Evolutionary conservation across 2,113 vertebrate species (phyloP).

Genomic region (Neolamprologus modestus): DNA sequence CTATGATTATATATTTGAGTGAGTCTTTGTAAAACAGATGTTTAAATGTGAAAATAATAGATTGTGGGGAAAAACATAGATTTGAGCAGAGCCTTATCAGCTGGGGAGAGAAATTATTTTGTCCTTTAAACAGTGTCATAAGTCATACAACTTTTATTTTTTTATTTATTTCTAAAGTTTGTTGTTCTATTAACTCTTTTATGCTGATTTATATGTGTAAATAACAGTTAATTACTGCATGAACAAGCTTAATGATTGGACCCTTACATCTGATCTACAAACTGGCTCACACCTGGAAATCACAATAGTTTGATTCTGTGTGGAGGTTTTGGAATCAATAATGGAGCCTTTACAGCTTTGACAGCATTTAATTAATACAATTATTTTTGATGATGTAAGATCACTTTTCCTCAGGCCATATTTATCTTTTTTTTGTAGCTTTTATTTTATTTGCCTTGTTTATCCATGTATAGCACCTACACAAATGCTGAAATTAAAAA

Average conservation of each 20-base stretch:
- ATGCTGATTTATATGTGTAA: background rate
- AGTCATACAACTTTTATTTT: background rate
- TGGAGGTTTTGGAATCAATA: background rate
- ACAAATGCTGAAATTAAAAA: background rate
- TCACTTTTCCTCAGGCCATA: background rate
- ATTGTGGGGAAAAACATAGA: background rate
- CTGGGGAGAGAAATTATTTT: background rate
- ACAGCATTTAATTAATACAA: background rate
- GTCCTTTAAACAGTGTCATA: background rate
- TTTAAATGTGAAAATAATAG: rapidly evolving
- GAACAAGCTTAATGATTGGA: background rate
- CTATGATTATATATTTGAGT: background rate
- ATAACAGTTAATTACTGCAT: background rate
- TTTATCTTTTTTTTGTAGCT: background rate
- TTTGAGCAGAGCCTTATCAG: background rate
- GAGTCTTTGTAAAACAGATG: background rate
- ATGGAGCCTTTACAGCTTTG: background rate
- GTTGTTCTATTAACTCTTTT: background rate
- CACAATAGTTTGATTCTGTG: too few species aligned
- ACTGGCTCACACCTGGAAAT: background rate
- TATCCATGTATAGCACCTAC: background rate
- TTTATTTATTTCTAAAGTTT: background rate
- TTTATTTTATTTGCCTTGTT: background rate
- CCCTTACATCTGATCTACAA: background rate
- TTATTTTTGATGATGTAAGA: background rate